phyloP scores from a whole-genome alignment of 1,140 invertebrate genomes.

The Anthonomus grandis region DNA sequence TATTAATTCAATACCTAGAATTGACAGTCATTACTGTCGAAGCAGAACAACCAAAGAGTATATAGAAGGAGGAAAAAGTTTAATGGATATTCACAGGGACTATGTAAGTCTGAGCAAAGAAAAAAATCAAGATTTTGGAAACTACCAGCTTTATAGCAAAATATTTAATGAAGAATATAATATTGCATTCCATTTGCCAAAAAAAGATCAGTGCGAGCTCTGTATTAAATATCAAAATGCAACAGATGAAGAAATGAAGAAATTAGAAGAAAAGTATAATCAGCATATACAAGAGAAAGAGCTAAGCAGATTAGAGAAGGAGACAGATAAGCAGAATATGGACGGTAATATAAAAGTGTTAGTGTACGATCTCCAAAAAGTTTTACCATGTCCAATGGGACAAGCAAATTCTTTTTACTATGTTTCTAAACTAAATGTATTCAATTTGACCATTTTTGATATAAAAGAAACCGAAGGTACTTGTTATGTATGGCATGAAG shows the following conservation, averaged over 20 bases:
- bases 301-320: background rate
- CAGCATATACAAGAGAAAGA: background rate
- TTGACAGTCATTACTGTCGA: background rate
- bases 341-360: background rate
- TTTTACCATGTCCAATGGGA: too few relatives aligned
- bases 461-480: constrained; percentile 44
- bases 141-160: background rate
- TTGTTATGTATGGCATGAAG: constrained; percentile 51
- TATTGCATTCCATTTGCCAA: background rate
- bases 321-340: background rate
- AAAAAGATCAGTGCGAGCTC: background rate
- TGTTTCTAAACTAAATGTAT: too few relatives aligned
- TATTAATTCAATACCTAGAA: background rate
- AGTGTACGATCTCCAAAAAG: too few relatives aligned
- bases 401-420: too few relatives aligned
- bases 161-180: background rate
- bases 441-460: constrained; percentile 33
- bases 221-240: background rate
- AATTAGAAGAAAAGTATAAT: background rate
- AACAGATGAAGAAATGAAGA: background rate
- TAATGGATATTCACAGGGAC: background rate
- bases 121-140: background rate
- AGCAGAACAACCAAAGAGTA: background rate
- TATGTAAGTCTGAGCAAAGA: background rate
- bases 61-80: background rate